phyloP scores from a whole-genome alignment of 2,113 vertebrate species.

The Macheiramphus alcinus region DNA sequence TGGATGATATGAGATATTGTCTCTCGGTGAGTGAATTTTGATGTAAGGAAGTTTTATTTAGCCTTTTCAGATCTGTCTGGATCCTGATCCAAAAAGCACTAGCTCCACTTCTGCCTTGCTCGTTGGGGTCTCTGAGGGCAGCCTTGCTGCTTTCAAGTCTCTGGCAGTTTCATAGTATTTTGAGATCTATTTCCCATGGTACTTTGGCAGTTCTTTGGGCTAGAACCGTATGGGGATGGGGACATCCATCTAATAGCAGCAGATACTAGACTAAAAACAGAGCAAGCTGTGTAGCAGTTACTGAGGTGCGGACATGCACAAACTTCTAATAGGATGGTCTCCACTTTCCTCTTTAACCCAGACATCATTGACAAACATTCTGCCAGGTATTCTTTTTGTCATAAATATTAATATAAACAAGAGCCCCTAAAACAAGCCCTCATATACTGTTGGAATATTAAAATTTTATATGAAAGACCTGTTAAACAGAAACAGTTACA shows the following conservation, averaged over 20 bases:
- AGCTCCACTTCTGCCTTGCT: background rate
- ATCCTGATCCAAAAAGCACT: background rate
- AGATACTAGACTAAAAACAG: background rate
- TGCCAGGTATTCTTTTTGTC: background rate
- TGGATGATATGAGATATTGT: background rate
- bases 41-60: background rate
- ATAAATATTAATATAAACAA: background rate
- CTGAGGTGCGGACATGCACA: background rate
- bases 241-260: background rate
- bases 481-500: background rate
- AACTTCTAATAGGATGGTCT: background rate
- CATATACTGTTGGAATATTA: background rate
- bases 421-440: background rate
- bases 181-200: background rate
- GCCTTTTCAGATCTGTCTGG: background rate
- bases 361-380: background rate
- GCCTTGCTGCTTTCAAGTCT: background rate
- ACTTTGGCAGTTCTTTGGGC: background rate
- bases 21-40: background rate
- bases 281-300: background rate
- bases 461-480: background rate
- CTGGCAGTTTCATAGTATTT: background rate
- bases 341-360: background rate
- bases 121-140: background rate
- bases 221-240: background rate